A percentile compares a stretch with the other conserved stretches of the same genome.
phyloP scores from a whole-genome alignment of 1,140 invertebrate genomes.

The Papilio polyxenes region DNA sequence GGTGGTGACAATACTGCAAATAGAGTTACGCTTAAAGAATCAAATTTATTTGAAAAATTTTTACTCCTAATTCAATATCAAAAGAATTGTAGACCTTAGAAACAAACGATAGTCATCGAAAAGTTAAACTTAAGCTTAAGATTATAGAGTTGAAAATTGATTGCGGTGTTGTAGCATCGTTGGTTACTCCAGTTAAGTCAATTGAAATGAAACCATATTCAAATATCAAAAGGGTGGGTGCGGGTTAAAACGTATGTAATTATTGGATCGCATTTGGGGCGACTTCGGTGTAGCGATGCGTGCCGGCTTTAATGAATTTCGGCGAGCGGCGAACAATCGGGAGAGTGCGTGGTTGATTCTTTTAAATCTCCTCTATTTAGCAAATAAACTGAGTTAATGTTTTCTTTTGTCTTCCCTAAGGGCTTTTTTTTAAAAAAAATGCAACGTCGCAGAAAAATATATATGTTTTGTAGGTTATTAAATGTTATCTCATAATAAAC shows the following conservation, averaged over 20 bases:
- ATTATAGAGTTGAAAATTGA: conserved; percentile 38
- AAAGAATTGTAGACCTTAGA: conserved; percentile 40
- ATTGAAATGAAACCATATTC: conserved; percentile 75
- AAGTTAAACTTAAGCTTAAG: conserved; percentile 9
- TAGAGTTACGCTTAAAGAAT: conserved; percentile 76
- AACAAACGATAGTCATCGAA: not conserved
- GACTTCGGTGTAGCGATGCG: conserved; percentile 62
- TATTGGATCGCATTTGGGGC: conserved; percentile 68
- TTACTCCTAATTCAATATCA: conserved; percentile 47
- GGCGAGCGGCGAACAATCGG: conserved; percentile 49
- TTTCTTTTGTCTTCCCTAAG: not conserved
- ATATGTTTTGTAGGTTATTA: no score
- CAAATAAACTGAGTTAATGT: conserved; percentile 23
- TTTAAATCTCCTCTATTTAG: conserved; percentile 34
- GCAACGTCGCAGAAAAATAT: no score
- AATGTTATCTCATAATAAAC: no score
- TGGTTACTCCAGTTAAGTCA: conserved; percentile 59
- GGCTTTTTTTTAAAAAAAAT: not conserved
- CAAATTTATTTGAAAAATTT: conserved; percentile 58
- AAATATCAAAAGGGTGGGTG: conserved; percentile 73
- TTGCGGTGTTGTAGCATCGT: conserved; percentile 32
- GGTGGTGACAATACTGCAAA: conserved; percentile 79
- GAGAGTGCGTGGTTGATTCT: conserved; percentile 47
- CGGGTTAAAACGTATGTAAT: conserved; percentile 78
- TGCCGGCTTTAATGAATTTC: conserved; percentile 74